phyloP scores from a whole-genome alignment of 2,113 vertebrate species.

The Leptobrachium leishanense region DNA sequence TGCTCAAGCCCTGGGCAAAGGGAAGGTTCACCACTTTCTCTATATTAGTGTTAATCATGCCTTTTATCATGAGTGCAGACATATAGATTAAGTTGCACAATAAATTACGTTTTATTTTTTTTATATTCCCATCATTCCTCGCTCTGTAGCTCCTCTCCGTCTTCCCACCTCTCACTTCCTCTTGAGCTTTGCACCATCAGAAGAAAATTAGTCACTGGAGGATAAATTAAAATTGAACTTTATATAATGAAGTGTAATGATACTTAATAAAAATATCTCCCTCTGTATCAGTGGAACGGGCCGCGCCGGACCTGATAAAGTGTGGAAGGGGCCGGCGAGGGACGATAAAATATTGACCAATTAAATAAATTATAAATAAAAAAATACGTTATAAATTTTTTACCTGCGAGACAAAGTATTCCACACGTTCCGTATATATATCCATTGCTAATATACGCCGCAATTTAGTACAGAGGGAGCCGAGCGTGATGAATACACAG shows the following conservation, averaged over 20 bases:
- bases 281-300: not conserved
- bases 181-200: not conserved
- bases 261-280: not conserved
- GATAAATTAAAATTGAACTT: not conserved
- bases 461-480: conserved; percentile 8
- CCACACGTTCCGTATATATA: no score
- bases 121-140: not conserved
- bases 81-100: no score
- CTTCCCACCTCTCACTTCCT: not conserved
- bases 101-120: not conserved
- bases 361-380: no score
- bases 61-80: no score
- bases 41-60: no score
- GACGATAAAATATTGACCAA: not conserved
- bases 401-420: not conserved
- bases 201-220: not conserved
- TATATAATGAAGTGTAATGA: no score
- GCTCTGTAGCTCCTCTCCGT: not conserved
- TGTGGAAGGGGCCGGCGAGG: not conserved
- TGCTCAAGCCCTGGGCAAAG: no score
- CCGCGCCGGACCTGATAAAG: no score
- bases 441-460: conserved; percentile 21
- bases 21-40: no score
- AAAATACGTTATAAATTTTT: not conserved
- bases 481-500: conserved; percentile 24